Conservation (phyloP, 1,140 invertebrate genomes). For the Saccostrea glomerata region DNA sequence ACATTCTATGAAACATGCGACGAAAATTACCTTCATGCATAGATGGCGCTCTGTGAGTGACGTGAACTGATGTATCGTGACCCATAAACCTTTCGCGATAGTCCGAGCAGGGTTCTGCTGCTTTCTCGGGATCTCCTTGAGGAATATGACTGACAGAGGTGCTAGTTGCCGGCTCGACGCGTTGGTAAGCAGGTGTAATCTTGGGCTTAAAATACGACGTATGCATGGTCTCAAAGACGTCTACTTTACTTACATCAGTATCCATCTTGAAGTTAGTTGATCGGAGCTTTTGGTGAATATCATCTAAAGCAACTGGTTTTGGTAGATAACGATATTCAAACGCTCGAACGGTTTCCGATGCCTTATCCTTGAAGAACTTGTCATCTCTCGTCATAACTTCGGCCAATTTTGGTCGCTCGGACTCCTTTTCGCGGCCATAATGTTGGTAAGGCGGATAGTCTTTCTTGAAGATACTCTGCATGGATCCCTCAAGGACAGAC, state of each 20-base stretch:
- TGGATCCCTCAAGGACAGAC: slow-evolving; percentile 58
- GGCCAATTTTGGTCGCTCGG: slow-evolving; percentile 67
- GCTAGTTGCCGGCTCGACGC: slow-evolving; percentile 40
- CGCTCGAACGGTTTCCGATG: slow-evolving; percentile 70
- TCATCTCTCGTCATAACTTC: slow-evolving; percentile 73
- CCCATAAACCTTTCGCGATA: slow-evolving; percentile 69
- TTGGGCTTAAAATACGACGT: slow-evolving; percentile 70
- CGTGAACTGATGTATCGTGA: slow-evolving; percentile 66
- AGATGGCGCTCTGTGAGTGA: slow-evolving; percentile 64
- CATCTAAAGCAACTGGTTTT: slow-evolving; percentile 64
- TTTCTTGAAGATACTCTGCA: slow-evolving; percentile 71
- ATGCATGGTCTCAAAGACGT: slow-evolving; percentile 70
- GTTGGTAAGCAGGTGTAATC: slow-evolving; percentile 58
- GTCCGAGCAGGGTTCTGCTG: slow-evolving; percentile 67
- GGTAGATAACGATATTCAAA: slow-evolving; percentile 68
- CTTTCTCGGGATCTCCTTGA: slow-evolving; percentile 71
- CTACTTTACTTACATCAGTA: slow-evolving; percentile 69
- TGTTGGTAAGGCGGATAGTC: slow-evolving; percentile 67
- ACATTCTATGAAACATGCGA: too few relatives aligned
- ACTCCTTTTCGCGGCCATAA: slow-evolving; percentile 58
- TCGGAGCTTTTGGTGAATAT: slow-evolving; percentile 65
- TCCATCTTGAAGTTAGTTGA: slow-evolving; percentile 76
- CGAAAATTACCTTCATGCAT: slow-evolving; percentile 70
- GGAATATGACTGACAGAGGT: slow-evolving; percentile 63
- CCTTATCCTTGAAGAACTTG: slow-evolving; percentile 67